phyloP scores from a whole-genome alignment of 2,888 invertebrate genomes.

The Nowickia ferox region DNA sequence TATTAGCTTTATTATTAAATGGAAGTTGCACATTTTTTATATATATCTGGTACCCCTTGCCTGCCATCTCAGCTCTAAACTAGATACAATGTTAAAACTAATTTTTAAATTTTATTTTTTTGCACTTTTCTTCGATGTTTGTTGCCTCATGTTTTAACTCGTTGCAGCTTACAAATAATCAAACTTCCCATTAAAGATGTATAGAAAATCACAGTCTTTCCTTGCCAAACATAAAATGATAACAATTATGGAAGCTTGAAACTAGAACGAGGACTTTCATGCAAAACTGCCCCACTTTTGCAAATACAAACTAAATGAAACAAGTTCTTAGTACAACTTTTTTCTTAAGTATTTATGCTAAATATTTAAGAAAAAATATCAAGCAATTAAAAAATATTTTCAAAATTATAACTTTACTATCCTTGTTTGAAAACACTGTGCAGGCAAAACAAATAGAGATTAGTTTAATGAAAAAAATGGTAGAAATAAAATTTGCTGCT shows the following conservation, averaged over 20 bases:
- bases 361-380: slow-evolving; percentile 14
- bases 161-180: slow-evolving; percentile 72
- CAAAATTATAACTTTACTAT: slow-evolving; percentile 32
- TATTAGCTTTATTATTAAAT: background rate
- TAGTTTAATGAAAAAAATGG: background rate
- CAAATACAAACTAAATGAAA: slow-evolving; percentile 8
- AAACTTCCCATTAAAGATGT: slow-evolving; percentile 70
- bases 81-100: slow-evolving; percentile 41
- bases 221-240: slow-evolving; percentile 57
- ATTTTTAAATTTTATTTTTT: background rate
- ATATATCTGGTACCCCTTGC: background rate
- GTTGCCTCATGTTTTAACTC: slow-evolving; percentile 54
- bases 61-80: slow-evolving; percentile 6
- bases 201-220: slow-evolving; percentile 61
- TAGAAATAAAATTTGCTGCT: slow-evolving; percentile 5
- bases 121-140: slow-evolving; percentile 30
- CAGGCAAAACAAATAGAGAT: slow-evolving; percentile 36
- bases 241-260: slow-evolving; percentile 54
- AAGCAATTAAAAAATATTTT: slow-evolving; percentile 9
- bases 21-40: background rate
- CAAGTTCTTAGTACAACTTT: slow-evolving; percentile 4
- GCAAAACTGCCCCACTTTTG: slow-evolving; percentile 38
- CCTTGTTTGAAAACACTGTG: slow-evolving; percentile 53
- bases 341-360: slow-evolving; percentile 1
- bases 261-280: slow-evolving; percentile 49